Evolutionary conservation across 2,888 invertebrate genomes (phyloP).

Genomic region (Caenorhabditis japonica): DNA sequence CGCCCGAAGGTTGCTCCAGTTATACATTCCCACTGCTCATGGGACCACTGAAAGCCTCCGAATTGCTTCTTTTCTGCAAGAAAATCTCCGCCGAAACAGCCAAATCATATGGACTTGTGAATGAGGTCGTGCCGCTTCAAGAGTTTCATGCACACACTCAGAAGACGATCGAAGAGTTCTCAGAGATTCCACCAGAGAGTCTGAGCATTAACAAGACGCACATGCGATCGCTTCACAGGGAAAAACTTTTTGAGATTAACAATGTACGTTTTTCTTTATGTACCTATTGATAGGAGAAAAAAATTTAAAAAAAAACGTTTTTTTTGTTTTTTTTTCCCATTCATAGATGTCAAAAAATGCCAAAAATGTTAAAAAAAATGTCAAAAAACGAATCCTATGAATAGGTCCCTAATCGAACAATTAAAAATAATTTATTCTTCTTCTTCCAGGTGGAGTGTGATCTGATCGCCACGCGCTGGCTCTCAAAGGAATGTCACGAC

Average conservation of each 20-base stretch:
- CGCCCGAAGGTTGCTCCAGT: slow-evolving; percentile 91
- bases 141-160: slow-evolving; percentile 56
- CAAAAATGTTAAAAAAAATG: too few species aligned
- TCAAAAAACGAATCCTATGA: too few species aligned
- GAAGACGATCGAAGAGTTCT: slow-evolving; percentile 54
- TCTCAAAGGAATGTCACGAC: slow-evolving; percentile 83
- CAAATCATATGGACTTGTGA: slow-evolving; percentile 84
- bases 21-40: slow-evolving; percentile 88
- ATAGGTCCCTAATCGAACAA: too few species aligned
- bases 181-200: slow-evolving; percentile 79
- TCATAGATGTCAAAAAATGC: too few species aligned
- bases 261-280: slow-evolving; percentile 64
- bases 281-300: too few species aligned
- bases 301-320: too few species aligned
- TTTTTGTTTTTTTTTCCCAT: too few species aligned
- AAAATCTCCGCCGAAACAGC: slow-evolving; percentile 88
- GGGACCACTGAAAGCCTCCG: slow-evolving; percentile 84
- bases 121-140: slow-evolving; percentile 83
- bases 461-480: slow-evolving; percentile 82
- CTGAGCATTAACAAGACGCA: slow-evolving; percentile 84
- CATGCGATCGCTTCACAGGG: slow-evolving; percentile 81
- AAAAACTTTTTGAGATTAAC: slow-evolving; percentile 79
- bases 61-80: slow-evolving; percentile 83
- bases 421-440: too few species aligned
- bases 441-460: slow-evolving; percentile 81